These are phyloP conservation scores for Sander lucioperca DNA, from an alignment of 2,113 vertebrate genomes.

Conservation along the genomic window DNA sequence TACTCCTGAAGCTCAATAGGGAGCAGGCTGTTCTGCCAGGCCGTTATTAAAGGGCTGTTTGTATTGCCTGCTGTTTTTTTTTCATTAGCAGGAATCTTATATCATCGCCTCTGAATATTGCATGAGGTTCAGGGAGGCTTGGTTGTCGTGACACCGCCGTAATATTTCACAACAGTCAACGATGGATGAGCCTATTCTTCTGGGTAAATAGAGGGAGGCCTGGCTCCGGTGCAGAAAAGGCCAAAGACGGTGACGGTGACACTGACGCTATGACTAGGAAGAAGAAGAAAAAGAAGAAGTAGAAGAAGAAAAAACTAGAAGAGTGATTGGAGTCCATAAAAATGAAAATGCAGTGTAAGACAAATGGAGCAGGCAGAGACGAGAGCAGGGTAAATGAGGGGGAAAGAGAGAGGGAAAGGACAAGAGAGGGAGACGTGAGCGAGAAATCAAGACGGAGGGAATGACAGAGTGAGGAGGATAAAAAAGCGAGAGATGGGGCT, in stretches of 20 bases:
- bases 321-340: slow-evolving; percentile 74
- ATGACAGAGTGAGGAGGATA: slow-evolving; percentile 38
- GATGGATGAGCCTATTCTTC: slow-evolving; percentile 77
- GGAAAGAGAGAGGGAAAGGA: slow-evolving; percentile 55
- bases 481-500: slow-evolving; percentile 49
- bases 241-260: slow-evolving; percentile 50
- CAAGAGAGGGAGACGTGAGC: slow-evolving; percentile 42
- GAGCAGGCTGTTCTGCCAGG: slow-evolving; percentile 50
- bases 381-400: slow-evolving; percentile 64
- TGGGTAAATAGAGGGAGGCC: slow-evolving; percentile 69
- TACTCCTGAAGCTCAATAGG: slow-evolving; percentile 35
- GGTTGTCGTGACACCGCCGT: slow-evolving; percentile 69
- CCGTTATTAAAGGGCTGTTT: slow-evolving; percentile 79
- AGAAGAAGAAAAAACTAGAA: not conserved
- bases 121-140: slow-evolving; percentile 74
- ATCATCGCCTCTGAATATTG: slow-evolving; percentile 82
- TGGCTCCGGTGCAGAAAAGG: slow-evolving; percentile 48
- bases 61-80: slow-evolving; percentile 77
- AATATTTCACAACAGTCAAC: slow-evolving; percentile 82
- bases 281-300: not conserved
- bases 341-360: slow-evolving; percentile 71
- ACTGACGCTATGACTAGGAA: slow-evolving; percentile 7
- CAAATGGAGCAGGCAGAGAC: slow-evolving; percentile 59
- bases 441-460: slow-evolving; percentile 53
- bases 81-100: slow-evolving; percentile 80